Conservation (phyloP, 1,140 invertebrate species). For the Drosophila rhopaloa region DNA sequence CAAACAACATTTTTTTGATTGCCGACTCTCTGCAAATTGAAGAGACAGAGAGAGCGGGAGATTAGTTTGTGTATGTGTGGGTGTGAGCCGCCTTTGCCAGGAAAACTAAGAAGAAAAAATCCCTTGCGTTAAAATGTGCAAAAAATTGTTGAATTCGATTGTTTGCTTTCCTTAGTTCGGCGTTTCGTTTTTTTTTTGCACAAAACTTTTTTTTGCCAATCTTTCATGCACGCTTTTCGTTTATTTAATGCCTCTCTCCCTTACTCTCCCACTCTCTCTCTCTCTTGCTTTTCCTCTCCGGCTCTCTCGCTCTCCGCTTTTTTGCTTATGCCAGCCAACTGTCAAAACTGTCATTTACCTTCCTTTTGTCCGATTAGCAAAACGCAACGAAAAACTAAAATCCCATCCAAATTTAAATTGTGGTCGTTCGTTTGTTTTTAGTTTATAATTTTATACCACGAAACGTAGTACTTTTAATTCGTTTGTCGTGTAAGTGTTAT, state of each 20-base stretch:
- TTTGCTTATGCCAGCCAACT: constrained; percentile 62
- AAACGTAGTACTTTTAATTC: constrained; percentile 3
- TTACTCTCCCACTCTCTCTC: constrained; percentile 31
- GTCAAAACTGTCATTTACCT: constrained; percentile 69
- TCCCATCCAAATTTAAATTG: constrained; percentile 29
- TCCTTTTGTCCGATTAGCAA: constrained; percentile 66
- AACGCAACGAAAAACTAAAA: constrained; percentile 57
- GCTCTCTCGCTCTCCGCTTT: constrained; percentile 22
- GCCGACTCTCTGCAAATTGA: constrained; percentile 36
- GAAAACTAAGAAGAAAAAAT: constrained; percentile 34
- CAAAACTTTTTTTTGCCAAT: constrained; percentile 67
- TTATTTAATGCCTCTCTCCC: constrained; percentile 59
- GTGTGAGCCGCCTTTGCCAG: constrained; percentile 39
- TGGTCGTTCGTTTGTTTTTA: constrained; percentile 24
- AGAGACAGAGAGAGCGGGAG: constrained; percentile 14
- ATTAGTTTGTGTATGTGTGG: constrained; percentile 19
- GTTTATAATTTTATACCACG: constrained; percentile 6
- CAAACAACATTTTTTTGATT: constrained; percentile 27
- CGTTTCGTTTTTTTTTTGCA: constrained; percentile 34
- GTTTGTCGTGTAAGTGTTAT: constrained; percentile 27
- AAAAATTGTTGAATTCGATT: constrained; percentile 44
- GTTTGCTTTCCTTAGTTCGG: constrained; percentile 28
- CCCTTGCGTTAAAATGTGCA: constrained; percentile 31
- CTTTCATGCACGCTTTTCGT: constrained; percentile 74
- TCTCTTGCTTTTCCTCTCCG: constrained; percentile 48